Base-by-base conservation (phyloP, 2,797 vertebrate genomes). In the Lophius americanus region DNA sequence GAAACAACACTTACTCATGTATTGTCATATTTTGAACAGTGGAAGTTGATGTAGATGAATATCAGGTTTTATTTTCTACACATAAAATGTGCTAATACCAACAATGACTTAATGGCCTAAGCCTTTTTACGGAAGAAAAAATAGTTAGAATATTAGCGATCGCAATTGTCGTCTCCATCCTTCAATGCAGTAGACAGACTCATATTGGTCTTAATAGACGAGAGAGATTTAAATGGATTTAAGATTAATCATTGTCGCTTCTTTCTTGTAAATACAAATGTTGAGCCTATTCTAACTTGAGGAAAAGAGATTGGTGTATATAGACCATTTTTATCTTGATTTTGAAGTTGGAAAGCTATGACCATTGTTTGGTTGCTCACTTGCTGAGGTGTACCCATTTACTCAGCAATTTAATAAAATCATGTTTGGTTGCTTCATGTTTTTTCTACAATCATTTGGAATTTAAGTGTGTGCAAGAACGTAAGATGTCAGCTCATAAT, bases 331-430 rank as follows among this genome's bases (percentile, higher is more conserved):
- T 50, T 14, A 63, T 51, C 12, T 54, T 12, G 48, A 12, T 33
- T 57, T 0, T 3, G 35, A 56, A 32, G 42, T 43, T 33, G 57
- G 55, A 60, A 35, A 51, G 7, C 60, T 1, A 3, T 53, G 10
- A 68, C 53, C 75, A 50, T 8, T 59, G 49, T 70, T 71, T 47
- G 51, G 53, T 61, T 11, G 12, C 43, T 46, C 23, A 23, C 64
- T 55, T 70, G 64, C 62, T 68, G 3, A 49, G 14, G 39, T 68
- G 44, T 64, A 61, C 43, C 58, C 36, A 42, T 68, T 53, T 66
- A 55, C 35, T 70, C 39, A 9, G 9, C 58, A 32, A 60, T 33
- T 56, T 69, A 78, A 76, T 86, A 78, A 89, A 85, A 74, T 35
- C 2, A 55, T 59, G 58, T 70, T 52, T 71, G 47, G 7, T 55